phyloP scores from a whole-genome alignment of 2,888 invertebrate species.

The Drosophila anomalipes region DNA sequence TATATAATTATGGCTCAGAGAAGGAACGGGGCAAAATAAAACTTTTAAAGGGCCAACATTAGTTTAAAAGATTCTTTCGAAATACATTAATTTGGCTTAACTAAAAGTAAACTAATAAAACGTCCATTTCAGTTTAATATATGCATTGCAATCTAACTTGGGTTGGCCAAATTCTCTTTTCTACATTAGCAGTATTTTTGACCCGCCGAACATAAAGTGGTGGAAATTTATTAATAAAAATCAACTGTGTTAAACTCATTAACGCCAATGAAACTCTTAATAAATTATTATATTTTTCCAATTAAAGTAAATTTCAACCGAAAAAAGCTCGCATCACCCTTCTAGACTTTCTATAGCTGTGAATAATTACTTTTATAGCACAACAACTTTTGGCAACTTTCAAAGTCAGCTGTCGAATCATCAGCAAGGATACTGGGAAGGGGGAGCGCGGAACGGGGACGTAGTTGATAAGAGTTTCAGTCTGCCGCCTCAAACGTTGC shows the following conservation, averaged over 20 bases:
- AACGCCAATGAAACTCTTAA: slow-evolving; percentile 49
- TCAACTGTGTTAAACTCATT: slow-evolving; percentile 51
- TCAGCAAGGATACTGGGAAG: neutral
- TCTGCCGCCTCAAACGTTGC: slow-evolving; percentile 33
- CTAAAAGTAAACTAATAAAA: neutral
- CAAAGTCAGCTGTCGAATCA: slow-evolving; percentile 51
- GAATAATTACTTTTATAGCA: slow-evolving; percentile 43
- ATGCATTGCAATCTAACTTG: neutral
- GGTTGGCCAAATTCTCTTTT: slow-evolving; percentile 9
- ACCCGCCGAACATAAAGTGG: slow-evolving; percentile 14
- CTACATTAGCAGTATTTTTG: neutral
- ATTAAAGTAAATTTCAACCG: slow-evolving; percentile 13
- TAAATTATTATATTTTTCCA: slow-evolving; percentile 44
- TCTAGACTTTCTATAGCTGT: slow-evolving; percentile 29
- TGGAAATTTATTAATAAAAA: slow-evolving; percentile 44
- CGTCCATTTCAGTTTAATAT: neutral
- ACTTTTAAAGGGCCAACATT: neutral
- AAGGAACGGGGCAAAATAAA: neutral
- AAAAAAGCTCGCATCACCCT: slow-evolving; percentile 1
- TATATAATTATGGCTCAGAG: neutral
- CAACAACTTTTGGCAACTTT: slow-evolving; percentile 49
- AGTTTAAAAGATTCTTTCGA: neutral
- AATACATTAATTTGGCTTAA: neutral
- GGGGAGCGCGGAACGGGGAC: too few relatives aligned
- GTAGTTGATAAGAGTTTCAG: slow-evolving; percentile 19